Evolutionary conservation across 1,140 invertebrate species (phyloP).

Genomic region (Caenorhabditis inopinata): DNA sequence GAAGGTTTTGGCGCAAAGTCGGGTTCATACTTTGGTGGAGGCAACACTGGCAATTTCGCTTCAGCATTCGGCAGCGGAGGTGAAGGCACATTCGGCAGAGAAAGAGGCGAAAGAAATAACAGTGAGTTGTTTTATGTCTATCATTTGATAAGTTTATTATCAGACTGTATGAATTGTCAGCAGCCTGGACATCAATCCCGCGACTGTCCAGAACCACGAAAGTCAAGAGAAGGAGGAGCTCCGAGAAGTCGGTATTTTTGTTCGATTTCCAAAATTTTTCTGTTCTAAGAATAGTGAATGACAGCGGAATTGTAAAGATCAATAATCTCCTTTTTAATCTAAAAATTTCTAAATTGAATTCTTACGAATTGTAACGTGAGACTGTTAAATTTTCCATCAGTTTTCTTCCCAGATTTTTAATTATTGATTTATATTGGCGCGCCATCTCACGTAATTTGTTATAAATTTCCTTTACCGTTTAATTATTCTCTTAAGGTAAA

Average conservation of each 20-base stretch:
- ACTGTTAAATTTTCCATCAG: too few species aligned
- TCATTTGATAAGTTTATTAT: background rate
- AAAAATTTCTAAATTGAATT: too few species aligned
- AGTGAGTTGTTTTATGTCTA: background rate
- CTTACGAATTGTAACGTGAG: too few species aligned
- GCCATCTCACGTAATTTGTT: too few species aligned
- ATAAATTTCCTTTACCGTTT: too few species aligned
- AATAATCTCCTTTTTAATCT: too few species aligned
- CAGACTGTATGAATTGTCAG: conserved; percentile 33
- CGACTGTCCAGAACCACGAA: conserved; percentile 39
- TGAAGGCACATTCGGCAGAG: background rate
- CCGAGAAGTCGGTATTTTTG: background rate
- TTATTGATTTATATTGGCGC: too few species aligned
- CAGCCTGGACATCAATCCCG: conserved; percentile 38
- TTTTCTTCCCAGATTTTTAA: too few species aligned
- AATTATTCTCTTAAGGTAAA: too few species aligned
- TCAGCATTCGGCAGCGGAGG: background rate
- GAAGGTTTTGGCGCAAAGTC: background rate
- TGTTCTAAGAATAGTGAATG: too few species aligned
- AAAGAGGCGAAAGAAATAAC: background rate
- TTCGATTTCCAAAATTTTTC: background rate
- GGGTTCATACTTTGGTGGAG: background rate
- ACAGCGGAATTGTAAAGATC: too few species aligned
- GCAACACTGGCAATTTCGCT: background rate
- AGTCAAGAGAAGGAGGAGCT: conserved; percentile 32